Conservation (phyloP, 2,888 invertebrate species). For the Flexamia atlantica region DNA sequence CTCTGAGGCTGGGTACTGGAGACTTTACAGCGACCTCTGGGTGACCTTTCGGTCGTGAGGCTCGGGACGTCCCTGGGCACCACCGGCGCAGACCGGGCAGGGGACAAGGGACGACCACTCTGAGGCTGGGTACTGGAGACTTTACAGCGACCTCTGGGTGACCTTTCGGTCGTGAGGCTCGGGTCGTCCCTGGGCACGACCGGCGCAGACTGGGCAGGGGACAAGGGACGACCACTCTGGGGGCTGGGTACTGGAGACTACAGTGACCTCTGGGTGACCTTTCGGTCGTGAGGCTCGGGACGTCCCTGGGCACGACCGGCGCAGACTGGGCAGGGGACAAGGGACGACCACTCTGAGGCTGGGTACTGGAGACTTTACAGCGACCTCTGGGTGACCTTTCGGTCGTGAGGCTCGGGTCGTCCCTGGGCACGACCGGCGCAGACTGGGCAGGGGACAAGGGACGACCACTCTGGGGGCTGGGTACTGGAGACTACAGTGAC, state of each 20-base stretch:
- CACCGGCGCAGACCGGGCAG: background rate
- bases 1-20: background rate
- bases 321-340: too few relatives aligned
- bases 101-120: background rate
- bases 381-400: too few relatives aligned
- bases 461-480: too few relatives aligned
- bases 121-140: background rate
- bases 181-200: background rate
- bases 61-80: background rate
- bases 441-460: too few relatives aligned
- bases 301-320: too few relatives aligned
- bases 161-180: slow-evolving; percentile 13
- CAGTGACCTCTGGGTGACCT: too few relatives aligned
- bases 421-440: too few relatives aligned
- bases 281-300: too few relatives aligned
- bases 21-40: background rate
- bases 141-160: background rate
- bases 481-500: too few relatives aligned
- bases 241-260: background rate
- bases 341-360: too few relatives aligned
- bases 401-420: too few relatives aligned
- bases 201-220: background rate
- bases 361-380: too few relatives aligned
- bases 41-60: slow-evolving; percentile 11
- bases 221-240: background rate